Percentiles rank a stretch among this genome's conserved stretches.
Conservation (phyloP, 2,113 vertebrate species). For the Craseonycteris thonglongyai region DNA sequence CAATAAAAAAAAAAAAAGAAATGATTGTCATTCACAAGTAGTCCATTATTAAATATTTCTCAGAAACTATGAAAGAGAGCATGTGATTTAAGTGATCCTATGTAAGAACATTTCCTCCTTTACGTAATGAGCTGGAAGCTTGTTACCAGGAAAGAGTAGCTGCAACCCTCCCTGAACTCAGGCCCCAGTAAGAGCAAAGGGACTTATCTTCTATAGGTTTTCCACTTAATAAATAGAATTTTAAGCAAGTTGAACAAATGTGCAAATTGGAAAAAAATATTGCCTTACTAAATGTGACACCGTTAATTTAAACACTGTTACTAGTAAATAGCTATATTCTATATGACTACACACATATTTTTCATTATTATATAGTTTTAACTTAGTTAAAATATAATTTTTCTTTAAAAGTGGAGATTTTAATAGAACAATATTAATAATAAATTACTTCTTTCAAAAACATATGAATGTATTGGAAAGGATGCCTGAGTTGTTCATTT, state of each 20-base stretch:
- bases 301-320: background rate
- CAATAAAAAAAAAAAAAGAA: too few relatives aligned
- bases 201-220: background rate
- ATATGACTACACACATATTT: background rate
- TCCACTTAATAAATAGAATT: background rate
- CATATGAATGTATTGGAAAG: background rate
- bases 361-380: background rate
- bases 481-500: background rate
- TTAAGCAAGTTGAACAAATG: background rate
- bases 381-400: background rate
- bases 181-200: background rate
- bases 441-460: background rate
- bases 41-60: background rate
- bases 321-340: background rate
- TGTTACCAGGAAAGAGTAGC: background rate
- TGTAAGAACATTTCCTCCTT: background rate
- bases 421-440: background rate
- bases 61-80: background rate
- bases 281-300: background rate
- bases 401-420: background rate
- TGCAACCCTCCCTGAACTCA: fast-evolving
- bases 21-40: background rate
- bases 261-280: background rate
- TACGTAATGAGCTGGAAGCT: background rate
- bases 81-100: background rate